phyloP scores from a whole-genome alignment of 2,888 invertebrate genomes.

The Rotaria sp. region DNA sequence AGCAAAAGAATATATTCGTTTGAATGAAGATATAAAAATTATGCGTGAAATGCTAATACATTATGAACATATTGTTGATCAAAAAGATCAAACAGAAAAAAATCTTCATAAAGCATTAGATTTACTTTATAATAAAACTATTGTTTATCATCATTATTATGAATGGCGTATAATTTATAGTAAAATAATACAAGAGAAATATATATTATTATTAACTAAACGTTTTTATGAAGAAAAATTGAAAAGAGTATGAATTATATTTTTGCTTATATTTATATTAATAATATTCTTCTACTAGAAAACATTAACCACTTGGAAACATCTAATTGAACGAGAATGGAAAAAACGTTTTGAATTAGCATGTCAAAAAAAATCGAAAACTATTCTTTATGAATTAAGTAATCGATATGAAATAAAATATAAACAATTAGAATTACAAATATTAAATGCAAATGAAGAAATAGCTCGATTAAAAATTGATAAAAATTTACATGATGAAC shows the following conservation, averaged over 20 bases:
- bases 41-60: slow-evolving; percentile 21
- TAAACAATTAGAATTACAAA: slow-evolving; percentile 28
- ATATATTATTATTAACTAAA: background rate
- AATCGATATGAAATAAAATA: slow-evolving; percentile 44
- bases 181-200: background rate
- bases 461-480: slow-evolving; percentile 34
- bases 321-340: background rate
- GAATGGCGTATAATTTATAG: background rate
- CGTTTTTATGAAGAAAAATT: background rate
- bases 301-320: background rate
- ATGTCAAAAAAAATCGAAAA: slow-evolving; percentile 52
- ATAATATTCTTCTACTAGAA: background rate
- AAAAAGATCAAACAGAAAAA: slow-evolving; percentile 13
- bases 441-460: slow-evolving; percentile 23
- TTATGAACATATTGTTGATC: background rate
- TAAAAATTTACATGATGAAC: slow-evolving; percentile 45
- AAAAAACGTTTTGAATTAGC: slow-evolving; percentile 47
- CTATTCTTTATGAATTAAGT: slow-evolving; percentile 52
- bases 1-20: background rate
- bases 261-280: no score
- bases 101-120: background rate
- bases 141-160: background rate
- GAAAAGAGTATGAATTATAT: background rate
- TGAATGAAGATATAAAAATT: slow-evolving; percentile 7
- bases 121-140: background rate